Base-by-base conservation (phyloP, 1,140 invertebrate genomes). In the Bilobella aurantiaca region DNA sequence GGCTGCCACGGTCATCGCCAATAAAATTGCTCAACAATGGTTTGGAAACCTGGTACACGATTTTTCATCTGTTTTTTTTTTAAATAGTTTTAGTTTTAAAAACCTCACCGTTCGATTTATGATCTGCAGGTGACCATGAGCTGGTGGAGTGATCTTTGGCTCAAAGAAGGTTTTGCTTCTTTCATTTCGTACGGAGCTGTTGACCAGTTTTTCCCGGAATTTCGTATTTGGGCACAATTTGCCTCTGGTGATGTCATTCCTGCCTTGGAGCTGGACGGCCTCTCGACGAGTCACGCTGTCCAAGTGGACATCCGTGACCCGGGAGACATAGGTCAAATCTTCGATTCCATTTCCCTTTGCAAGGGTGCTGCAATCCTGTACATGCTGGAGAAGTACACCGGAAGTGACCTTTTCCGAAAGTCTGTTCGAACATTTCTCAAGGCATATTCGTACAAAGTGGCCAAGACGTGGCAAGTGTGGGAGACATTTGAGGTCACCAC, bases 301-400 rank as follows among this genome's bases (percentile, higher is more conserved):
- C 89, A 93, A 79, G 93, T 74, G 91, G 89, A 32, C 90, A 93
- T 81, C 89, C 91, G 1, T 18, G 25, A 93, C 94, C 67, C 89
- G 93, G 79, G 75, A 92, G 14, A 86, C 88, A 37, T 96, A 69
- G 90, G 93, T 76, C 90, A 93, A 37, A 93, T 96, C 70, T 98
- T 96, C 78, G 93, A 96, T 80, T 86, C 89, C 69, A 96, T 98
- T 74, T 94, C 93, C 32, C 97, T 97, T 76, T 86, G 86, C 70
- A 97, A 98, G 79, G 91, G 87, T 21, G 89, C 90, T 0, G 92
- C 91, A 32, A 86, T 98, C 0, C 96, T 98, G 57, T 82, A 93
- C 69, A 98, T 98, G 96, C 79, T 98, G 42, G 90, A 96, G 75
- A 85, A 88, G 74, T 98, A 94, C 74, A 89, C 99, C 72, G 94